Base-by-base conservation (phyloP, 1,140 invertebrate species). In the Drosophila busckii region DNA sequence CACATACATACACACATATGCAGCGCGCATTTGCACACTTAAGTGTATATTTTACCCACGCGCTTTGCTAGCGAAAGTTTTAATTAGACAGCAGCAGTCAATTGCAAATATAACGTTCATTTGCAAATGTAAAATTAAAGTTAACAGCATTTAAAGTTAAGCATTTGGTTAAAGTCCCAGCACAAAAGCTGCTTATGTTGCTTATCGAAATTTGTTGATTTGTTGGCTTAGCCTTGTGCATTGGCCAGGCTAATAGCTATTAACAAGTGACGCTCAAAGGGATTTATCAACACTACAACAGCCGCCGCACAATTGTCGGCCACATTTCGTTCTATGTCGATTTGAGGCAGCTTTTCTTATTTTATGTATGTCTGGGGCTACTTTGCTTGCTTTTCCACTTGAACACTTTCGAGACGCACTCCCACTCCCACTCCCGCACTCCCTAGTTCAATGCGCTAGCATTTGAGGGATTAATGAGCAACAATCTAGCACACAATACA, bases 171-270 rank as follows among this genome's bases (percentile, higher is more conserved):
- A 40, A 40, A 9, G n/a, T n/a, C n/a, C n/a, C n/a, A n/a, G n/a
- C n/a, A n/a, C n/a, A 52, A 20, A 22, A 34, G 48, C 41, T 61
- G 67, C 80, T 78, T 78, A 67, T 78, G 69, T 80, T 80, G 69
- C 73, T 80, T 80, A 80, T 80, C 73, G n/a, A 80, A 80, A 80
- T 80, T 80, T 82, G 75, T 82, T 80, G 73, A 80, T 80, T 80
- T 80, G 69, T 64, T 68, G 73, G 68, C 68, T 22, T 63, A 80
- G 75, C 12, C 28, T 16, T 35, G 4, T 17, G 22, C 12, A 23
- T 9, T 32, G 46, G 32, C 19, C 40, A 19, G 26, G 58, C 42
- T 41, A 37, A 66, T 50, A 50, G 40, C 63, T 50, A 67, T 80
- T 80, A 82, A 80, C 73, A 80, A 80, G 75, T 82, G 31, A 69